Conservation (phyloP, 2,113 vertebrate genomes). For the Meles meles region DNA sequence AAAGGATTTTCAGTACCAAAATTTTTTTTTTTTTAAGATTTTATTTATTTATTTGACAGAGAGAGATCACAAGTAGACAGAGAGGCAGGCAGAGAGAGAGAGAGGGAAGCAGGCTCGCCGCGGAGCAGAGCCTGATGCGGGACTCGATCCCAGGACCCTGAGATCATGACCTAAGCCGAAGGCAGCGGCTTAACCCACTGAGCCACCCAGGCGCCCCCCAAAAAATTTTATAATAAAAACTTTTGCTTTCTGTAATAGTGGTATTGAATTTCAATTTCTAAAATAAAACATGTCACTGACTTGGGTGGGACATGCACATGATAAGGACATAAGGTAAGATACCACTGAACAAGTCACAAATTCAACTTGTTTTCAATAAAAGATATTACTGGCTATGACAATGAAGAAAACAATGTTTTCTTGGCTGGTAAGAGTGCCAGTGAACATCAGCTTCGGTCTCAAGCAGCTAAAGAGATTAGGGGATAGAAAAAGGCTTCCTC, state of each 20-base stretch:
- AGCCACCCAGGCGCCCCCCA: too few relatives aligned
- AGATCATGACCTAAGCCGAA: too few relatives aligned
- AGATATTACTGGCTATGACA: background rate
- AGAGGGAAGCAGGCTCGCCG: too few relatives aligned
- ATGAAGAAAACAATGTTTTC: background rate
- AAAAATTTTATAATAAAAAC: background rate
- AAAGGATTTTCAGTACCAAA: slow-evolving; percentile 49
- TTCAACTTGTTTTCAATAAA: background rate
- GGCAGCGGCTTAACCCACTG: too few relatives aligned
- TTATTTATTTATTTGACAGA: too few relatives aligned
- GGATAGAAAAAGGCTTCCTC: background rate
- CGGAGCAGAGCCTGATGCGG: too few relatives aligned
- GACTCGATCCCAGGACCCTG: too few relatives aligned
- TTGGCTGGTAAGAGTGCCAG: background rate
- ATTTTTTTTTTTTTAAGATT: too few relatives aligned
- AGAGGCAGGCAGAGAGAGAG: too few relatives aligned
- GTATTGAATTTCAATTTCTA: background rate
- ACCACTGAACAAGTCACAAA: background rate
- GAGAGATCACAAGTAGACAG: too few relatives aligned
- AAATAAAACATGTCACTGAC: background rate
- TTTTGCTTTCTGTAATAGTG: slow-evolving; percentile 35
- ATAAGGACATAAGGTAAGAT: background rate
- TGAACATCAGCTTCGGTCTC: background rate
- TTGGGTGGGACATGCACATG: background rate
- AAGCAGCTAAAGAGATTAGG: background rate